Evolutionary conservation across 1,140 invertebrate species (phyloP).

Genomic region (Eciton burchellii): DNA sequence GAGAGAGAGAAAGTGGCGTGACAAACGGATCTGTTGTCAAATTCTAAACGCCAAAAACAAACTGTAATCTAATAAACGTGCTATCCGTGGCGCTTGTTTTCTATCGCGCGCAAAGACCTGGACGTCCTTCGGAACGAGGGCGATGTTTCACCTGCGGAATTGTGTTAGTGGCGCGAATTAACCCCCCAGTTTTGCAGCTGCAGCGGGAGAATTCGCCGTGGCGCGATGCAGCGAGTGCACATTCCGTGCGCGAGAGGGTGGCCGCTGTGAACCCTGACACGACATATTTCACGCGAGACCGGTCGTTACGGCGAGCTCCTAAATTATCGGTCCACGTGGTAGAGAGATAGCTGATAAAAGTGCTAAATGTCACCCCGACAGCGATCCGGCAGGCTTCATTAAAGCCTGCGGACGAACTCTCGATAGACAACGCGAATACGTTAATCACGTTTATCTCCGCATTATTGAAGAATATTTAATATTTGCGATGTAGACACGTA

Average conservation of each 20-base stretch:
- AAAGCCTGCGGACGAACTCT: not conserved
- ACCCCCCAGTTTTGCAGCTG: conserved; percentile 15
- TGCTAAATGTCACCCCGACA: conserved; percentile 37
- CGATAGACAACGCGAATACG: not conserved
- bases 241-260: not conserved
- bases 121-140: not conserved
- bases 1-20: no score
- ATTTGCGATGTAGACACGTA: not conserved
- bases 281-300: conserved; percentile 42
- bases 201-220: not conserved
- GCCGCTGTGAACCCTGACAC: not conserved
- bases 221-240: not conserved
- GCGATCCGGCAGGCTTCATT: conserved; percentile 19
- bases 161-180: conserved; percentile 1
- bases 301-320: conserved; percentile 21
- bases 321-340: conserved; percentile 38
- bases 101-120: conserved; percentile 1
- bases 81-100: not conserved
- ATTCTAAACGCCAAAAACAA: no score
- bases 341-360: conserved; percentile 48
- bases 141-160: conserved; percentile 37
- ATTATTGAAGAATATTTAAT: not conserved
- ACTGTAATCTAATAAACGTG: no score
- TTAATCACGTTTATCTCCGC: not conserved
- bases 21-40: no score